Conservation (phyloP, 2,888 invertebrate species). For the Arctia plantaginis region DNA sequence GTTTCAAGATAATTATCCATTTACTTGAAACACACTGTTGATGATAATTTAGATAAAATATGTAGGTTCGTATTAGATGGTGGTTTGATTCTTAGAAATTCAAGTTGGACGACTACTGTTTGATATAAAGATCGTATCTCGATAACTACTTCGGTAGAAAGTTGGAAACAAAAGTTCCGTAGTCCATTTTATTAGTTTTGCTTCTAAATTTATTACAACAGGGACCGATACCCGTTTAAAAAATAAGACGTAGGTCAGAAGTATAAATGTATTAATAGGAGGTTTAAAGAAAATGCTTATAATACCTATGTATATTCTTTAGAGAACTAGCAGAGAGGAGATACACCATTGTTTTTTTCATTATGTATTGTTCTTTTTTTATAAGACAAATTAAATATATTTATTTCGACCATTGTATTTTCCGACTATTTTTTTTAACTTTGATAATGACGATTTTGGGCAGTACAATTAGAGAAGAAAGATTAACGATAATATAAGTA, state of each 20-base stretch:
- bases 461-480: too few species aligned
- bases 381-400: too few species aligned
- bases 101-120: constrained; percentile 64
- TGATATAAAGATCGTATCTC: constrained; percentile 44
- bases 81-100: constrained; percentile 50
- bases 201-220: constrained; percentile 30
- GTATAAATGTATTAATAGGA: not conserved
- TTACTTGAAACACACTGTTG: constrained; percentile 46
- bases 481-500: too few species aligned
- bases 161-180: constrained; percentile 24
- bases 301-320: too few species aligned
- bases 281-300: not conserved
- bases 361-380: too few species aligned
- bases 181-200: constrained; percentile 5
- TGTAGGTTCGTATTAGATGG: constrained; percentile 50
- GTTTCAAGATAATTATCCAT: constrained; percentile 34
- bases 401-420: too few species aligned
- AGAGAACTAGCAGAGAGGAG: too few species aligned
- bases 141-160: constrained; percentile 23
- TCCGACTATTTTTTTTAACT: too few species aligned
- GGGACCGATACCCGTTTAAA: not conserved
- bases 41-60: constrained; percentile 53
- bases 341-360: too few species aligned
- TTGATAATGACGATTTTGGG: too few species aligned
- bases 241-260: not conserved